Evolutionary conservation across 92 coral and sea anemone genomes (phyloP), one percentile per base, ranked within the genome.

Genomic region (Chrysogorgia sp.): DNA sequence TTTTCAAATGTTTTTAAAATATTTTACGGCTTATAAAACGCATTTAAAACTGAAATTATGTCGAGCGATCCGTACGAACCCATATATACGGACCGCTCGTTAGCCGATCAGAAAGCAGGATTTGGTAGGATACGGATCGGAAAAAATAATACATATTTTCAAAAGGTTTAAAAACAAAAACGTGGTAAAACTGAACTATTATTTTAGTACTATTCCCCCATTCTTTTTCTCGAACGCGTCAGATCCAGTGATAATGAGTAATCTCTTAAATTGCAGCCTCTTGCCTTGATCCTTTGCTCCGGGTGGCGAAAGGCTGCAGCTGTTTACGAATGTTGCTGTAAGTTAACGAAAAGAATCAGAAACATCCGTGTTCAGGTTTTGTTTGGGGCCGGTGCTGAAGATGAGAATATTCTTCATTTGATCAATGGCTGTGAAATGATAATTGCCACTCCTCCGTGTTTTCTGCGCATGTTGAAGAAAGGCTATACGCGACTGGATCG

Each of bases 361-460:
- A 82, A 69, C 37, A 75, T 90, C 40, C 88, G 97, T 53, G 84
- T 85, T 8, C 88, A 89, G 62, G 62, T 91, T 50, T 81, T 89
- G 43, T 85, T 77, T 81, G 94, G 90, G 8, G 94, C 90, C 2
- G 98, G 98, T 23, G 90, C 91, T 6, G 98, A 93, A 58, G 88
- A 91, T 30, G 92, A 89, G 47, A 88, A 86, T 40, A 76, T 86
- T 21, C 62, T 90, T 7, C 84, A 87, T 12, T 69, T 93, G 56
- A 63, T 93, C 23, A 93, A 93, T 83, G 98, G 98, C 52, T 91
- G 98, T 72, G 98, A 93, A 62, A 81, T 93, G 23, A 82, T 93
- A 28, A 83, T 93, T 20, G 97, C 98, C 3, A 91, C 98, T 14
- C 90, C 90, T 5, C 90, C 97, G 21, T 91, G 98, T 71, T 85